Conservation (phyloP, 2,797 vertebrate species). For the Epinephelus coioides region DNA sequence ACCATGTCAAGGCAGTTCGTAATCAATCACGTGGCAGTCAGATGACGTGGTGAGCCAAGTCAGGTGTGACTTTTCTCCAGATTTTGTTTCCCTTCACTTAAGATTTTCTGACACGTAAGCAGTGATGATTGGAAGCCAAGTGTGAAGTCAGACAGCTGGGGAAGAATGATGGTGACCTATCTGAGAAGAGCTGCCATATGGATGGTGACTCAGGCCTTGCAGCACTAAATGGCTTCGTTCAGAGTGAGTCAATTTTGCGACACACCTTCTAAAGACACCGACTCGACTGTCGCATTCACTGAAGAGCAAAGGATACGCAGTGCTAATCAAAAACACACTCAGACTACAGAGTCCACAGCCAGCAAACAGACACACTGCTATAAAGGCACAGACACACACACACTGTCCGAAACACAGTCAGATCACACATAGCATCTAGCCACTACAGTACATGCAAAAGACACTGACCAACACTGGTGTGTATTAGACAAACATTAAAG, state of each 20-base stretch:
- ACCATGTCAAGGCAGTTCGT: too few species aligned
- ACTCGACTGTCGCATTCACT: conserved; percentile 12
- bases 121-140: not conserved
- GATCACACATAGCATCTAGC: not conserved
- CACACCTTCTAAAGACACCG: not conserved
- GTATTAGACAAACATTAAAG: too few species aligned
- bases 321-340: not conserved
- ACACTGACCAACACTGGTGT: not conserved
- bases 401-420: not conserved
- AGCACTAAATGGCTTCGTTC: not conserved
- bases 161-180: conserved; percentile 7
- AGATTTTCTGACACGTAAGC: not conserved
- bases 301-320: not conserved
- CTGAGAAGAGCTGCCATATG: conserved; percentile 4
- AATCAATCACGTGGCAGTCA: too few species aligned
- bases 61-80: not conserved
- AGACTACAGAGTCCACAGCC: not conserved
- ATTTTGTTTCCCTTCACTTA: not conserved
- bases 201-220: conserved; percentile 30
- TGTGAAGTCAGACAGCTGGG: conserved; percentile 14
- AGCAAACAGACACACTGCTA: not conserved
- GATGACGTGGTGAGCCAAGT: not conserved
- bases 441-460: not conserved
- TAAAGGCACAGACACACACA: too few species aligned
- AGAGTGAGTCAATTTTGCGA: conserved; percentile 29